A percentile compares a stretch with the other conserved stretches of the same genome.
These are phyloP conservation scores for Enteromius paludinosus DNA, from an alignment of 2,797 vertebrate genomes.

Conservation along the genomic window DNA sequence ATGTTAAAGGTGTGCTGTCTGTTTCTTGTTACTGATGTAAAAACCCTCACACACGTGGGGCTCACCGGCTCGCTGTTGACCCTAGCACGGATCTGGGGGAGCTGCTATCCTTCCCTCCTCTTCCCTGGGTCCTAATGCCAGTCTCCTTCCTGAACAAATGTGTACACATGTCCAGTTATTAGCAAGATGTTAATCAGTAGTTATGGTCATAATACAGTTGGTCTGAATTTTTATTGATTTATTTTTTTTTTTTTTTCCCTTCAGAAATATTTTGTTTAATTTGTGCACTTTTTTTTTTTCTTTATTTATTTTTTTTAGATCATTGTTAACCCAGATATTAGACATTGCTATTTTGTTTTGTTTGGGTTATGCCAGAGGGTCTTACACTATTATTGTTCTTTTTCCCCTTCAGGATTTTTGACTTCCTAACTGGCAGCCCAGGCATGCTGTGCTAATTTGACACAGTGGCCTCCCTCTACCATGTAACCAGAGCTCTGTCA, in stretches of 20 bases:
- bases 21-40: constrained; percentile 97
- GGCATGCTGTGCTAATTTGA: constrained; percentile 76
- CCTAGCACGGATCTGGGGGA: constrained; percentile 58
- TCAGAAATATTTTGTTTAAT: constrained; percentile 5
- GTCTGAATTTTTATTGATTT: constrained; percentile 6
- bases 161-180: constrained; percentile 32
- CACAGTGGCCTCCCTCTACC: constrained; percentile 70
- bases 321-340: not conserved
- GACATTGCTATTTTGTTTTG: constrained; percentile 9
- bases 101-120: constrained; percentile 48
- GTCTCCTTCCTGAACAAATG: constrained; percentile 48
- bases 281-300: constrained; percentile 10
- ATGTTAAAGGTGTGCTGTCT: constrained; percentile 58
- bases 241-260: not conserved
- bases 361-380: constrained; percentile 70
- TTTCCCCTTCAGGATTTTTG: constrained; percentile 80
- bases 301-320: not conserved
- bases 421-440: constrained; percentile 75
- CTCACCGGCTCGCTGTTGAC: constrained; percentile 63
- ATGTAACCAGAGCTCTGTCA: constrained; percentile 44
- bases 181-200: constrained; percentile 23
- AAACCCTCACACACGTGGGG: constrained; percentile 66
- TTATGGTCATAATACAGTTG: constrained; percentile 26
- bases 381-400: constrained; percentile 79
- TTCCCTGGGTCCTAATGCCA: constrained; percentile 57